Base-by-base conservation (phyloP, 2,797 vertebrate genomes). In the Notoglanidium macrostoma region DNA sequence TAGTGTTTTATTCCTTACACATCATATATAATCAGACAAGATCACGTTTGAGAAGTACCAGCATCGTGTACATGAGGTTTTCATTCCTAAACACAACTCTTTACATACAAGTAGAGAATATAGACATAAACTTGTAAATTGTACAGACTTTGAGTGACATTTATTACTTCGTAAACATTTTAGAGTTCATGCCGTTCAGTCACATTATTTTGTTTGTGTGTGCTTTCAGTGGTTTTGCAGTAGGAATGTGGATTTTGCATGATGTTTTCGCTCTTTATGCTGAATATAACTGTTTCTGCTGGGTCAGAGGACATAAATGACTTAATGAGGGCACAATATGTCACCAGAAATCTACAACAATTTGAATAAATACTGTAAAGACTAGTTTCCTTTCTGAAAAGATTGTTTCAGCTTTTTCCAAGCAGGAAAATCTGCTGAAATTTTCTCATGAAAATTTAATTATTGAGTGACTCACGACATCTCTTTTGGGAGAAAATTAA, bases 401-500 rank as follows among this genome's bases (percentile, higher is more conserved):
- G 32, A 19, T 46, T 44, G 46, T 35, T n/a, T 65, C 3, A n/a
- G n/a, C 19, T 49, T 61, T 80, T 80, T 80, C 78, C 78, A 21
- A 61, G 35, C 14, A 80, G n/a, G 61, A 49, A 82, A 51, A 67
- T 32, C 17, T 67, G 4, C 5, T 65, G 12, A n/a, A n/a, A 49
- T 49, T n/a, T 81, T 81, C 79, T 44, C 40, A 82, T 82, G 80
- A 63, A 65, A 49, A 10, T 67, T 4, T 29, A 67, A 65, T 61
- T 63, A 72, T 12, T 21, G 23, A n/a, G n/a, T 67, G 46, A 67
- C 80, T 55, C 85, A 76, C 14, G 23, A 55, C 23, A 35, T 51
- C 21, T 67, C 35, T 35, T 83, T 40, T 40, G 32, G 2, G 23
- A 80, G 6, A 35, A 73, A 82, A 63, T 51, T 15, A 29, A 57